Evolutionary conservation across 2,113 vertebrate species (phyloP).

Genomic region (Pyrgilauda ruficollis): DNA sequence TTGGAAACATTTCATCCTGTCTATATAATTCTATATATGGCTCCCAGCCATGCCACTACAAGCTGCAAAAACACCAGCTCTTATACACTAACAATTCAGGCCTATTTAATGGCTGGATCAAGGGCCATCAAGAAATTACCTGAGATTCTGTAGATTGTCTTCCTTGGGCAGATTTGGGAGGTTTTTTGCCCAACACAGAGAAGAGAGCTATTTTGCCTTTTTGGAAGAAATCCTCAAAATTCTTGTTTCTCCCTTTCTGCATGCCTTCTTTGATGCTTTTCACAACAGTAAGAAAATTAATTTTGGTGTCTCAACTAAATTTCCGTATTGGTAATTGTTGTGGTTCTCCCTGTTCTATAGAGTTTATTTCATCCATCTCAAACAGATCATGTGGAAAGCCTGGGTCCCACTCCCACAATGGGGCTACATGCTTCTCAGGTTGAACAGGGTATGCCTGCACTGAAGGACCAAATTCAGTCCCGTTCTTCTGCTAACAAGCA

Average conservation of each 20-base stretch:
- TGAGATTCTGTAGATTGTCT: not conserved
- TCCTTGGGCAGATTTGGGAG: not conserved
- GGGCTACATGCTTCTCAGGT: not conserved
- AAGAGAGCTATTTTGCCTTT: not conserved
- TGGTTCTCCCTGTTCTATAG: not conserved
- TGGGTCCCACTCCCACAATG: not conserved
- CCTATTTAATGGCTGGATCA: not conserved
- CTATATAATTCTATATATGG: slow-evolving; percentile 58
- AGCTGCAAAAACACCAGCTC: slow-evolving; percentile 52
- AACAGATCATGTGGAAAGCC: not conserved
- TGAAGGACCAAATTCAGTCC: not conserved
- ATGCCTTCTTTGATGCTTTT: not conserved
- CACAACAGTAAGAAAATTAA: not conserved
- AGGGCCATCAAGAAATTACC: not conserved
- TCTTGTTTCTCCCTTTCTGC: not conserved
- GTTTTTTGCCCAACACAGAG: not conserved
- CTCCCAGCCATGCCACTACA: slow-evolving; percentile 58
- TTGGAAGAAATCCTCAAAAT: not conserved
- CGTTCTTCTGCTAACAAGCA: not conserved
- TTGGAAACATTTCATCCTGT: slow-evolving; percentile 60
- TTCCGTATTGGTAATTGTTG: not conserved
- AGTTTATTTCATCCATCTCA: not conserved
- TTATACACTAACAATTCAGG: not conserved
- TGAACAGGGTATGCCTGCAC: not conserved
- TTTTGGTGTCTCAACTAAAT: not conserved